Evolutionary conservation across 1,140 invertebrate genomes (phyloP), one percentile per base, ranked within the genome.

Genomic region (Bombus confusus): DNA sequence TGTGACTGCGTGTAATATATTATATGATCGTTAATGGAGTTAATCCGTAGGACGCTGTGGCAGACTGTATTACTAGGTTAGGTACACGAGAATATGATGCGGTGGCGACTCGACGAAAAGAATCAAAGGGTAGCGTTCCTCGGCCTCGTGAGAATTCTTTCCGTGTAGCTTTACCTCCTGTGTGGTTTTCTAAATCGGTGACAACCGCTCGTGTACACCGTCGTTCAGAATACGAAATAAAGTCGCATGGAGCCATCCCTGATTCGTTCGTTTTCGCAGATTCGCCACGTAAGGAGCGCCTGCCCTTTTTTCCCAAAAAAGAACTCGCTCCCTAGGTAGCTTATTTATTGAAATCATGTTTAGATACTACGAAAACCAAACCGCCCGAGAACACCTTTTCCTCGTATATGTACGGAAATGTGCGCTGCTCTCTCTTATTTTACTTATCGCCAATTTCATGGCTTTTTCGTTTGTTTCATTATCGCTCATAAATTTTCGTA

Each of bases 61-160:
- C 94, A 94, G 93, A 95, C 93, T 95, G 94, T 95, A 95, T 95
- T 95, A 95, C 91, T 95, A 95, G 94, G 91, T 92, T 95, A 94
- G 92, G 87, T 92, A 93, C 90, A 91, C 86, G 88, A 80, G 74
- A 77, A 91, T 91, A 93, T 90, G 92, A 94, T 90, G 90, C 90
- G 88, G 87, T 92, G 93, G 89, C 91, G 92, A 92, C 80, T 88
- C 90, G 80, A 86, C 85, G 89, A 93, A 87, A 74, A 82, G 84
- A 66, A 62, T 76, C 68, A 41, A 66, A 75, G 59, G 72, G 28
- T 31, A 15, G 64, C 28, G 66, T 85, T 84, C 62, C 39, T 5
- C 52, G 52, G 62, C 31, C 25, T 37, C 57, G 73, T 25, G 64
- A 62, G 34, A 78, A 69, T 59, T 68, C 66, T 85, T 86, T 88